A percentile compares a stretch with the other conserved stretches of the same genome.
Conservation (phyloP, 2,888 invertebrate genomes). For the Athalia circularis region DNA sequence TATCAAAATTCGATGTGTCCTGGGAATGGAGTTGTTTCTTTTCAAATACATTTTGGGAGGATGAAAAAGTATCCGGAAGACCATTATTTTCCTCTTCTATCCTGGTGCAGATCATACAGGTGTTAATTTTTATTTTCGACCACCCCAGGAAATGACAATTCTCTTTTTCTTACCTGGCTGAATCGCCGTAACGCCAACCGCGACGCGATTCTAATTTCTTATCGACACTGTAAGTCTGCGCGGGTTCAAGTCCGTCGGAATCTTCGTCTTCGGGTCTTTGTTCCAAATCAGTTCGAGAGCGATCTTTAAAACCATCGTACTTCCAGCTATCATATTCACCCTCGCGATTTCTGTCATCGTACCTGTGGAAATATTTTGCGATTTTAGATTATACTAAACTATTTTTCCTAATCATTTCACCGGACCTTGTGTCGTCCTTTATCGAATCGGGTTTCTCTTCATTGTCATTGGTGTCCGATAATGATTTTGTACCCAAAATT, state of each 20-base stretch:
- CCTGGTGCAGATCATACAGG: slow-evolving; percentile 11
- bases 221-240: neutral
- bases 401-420: too few species aligned
- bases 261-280: slow-evolving; percentile 50
- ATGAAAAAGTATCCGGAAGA: neutral
- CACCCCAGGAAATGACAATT: neutral
- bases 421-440: slow-evolving; percentile 37
- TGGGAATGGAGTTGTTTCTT: too few species aligned
- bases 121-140: neutral
- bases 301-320: slow-evolving; percentile 49
- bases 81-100: slow-evolving; percentile 24
- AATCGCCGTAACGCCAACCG: neutral
- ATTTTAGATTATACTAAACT: too few species aligned
- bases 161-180: neutral
- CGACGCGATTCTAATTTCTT: neutral
- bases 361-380: too few species aligned
- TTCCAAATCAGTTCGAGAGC: slow-evolving; percentile 53
- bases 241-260: neutral
- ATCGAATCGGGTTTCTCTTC: neutral
- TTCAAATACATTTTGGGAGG: too few species aligned
- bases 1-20: too few species aligned
- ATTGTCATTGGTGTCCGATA: slow-evolving; percentile 40
- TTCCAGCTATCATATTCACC: slow-evolving; percentile 51
- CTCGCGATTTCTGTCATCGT: neutral
- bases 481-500: too few species aligned